Percentiles rank a stretch among this genome's conserved stretches.
These are phyloP conservation scores for Eciton burchellii DNA, from an alignment of 1,140 invertebrate genomes.

Conservation along the genomic window DNA sequence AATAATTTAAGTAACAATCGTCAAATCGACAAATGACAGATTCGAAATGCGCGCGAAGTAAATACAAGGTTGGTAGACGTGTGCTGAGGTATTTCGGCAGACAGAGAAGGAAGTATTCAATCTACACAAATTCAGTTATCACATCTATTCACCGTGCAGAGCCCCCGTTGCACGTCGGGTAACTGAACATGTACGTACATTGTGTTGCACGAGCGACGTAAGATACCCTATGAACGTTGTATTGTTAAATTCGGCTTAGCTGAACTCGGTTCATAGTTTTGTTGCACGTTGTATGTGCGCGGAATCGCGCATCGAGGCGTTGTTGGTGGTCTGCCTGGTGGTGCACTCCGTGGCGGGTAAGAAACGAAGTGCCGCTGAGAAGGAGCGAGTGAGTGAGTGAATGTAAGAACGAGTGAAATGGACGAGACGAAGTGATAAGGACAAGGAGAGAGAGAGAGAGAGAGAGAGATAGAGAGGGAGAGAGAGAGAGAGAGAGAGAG, in stretches of 20 bases:
- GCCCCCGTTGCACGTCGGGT: constrained; percentile 81
- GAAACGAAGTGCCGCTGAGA: constrained; percentile 27
- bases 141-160: constrained; percentile 69
- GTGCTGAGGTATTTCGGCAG: constrained; percentile 40
- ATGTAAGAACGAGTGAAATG: constrained; percentile 2
- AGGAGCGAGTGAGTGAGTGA: constrained; percentile 26
- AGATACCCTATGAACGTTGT: constrained; percentile 62
- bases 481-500: constrained; percentile 16
- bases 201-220: constrained; percentile 67
- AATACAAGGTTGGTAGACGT: constrained; percentile 59
- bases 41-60: neutral
- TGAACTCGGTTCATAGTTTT: constrained; percentile 47
- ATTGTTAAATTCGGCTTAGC: constrained; percentile 24
- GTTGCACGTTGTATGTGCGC: constrained; percentile 63
- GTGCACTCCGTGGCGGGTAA: constrained; percentile 27
- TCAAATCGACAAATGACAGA: neutral
- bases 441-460: constrained; percentile 15
- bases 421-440: constrained; percentile 57
- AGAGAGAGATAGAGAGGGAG: neutral
- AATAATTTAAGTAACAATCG: neutral
- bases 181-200: constrained; percentile 80
- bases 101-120: constrained; percentile 74
- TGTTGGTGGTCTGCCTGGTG: constrained; percentile 49
- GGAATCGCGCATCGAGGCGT: constrained; percentile 61
- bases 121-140: constrained; percentile 69